Conservation (phyloP, 2,888 invertebrate genomes). For the Epinotia brunnichana region DNA sequence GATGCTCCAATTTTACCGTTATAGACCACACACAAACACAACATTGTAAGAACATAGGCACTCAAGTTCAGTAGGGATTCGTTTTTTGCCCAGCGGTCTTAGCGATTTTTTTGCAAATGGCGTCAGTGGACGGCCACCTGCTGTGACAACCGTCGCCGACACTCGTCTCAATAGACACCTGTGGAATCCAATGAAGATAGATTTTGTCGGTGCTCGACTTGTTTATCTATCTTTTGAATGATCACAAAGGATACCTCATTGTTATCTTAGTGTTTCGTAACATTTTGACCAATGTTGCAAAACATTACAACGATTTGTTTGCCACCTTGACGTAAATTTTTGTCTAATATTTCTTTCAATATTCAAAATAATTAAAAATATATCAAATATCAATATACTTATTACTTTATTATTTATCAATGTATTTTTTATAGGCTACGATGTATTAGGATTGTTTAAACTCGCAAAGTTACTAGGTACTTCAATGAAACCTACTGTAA, state of each 20-base stretch:
- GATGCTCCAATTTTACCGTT: background rate
- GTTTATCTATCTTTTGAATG: slow-evolving; percentile 12
- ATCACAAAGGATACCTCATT: background rate
- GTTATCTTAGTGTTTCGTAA: slow-evolving; percentile 10
- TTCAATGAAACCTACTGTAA: background rate
- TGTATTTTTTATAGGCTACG: background rate
- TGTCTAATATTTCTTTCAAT: background rate
- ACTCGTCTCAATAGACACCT: slow-evolving; percentile 35
- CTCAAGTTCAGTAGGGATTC: slow-evolving; percentile 1
- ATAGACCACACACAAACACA: slow-evolving; percentile 32
- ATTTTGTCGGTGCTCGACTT: slow-evolving; percentile 19
- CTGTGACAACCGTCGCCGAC: slow-evolving; percentile 18
- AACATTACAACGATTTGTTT: background rate
- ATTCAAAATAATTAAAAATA: background rate
- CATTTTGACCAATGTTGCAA: background rate
- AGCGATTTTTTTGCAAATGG: slow-evolving; percentile 29
- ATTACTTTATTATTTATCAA: no score
- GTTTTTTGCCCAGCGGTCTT: slow-evolving; percentile 23
- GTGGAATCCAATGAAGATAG: slow-evolving; percentile 16
- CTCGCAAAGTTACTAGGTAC: background rate
- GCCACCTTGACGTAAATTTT: background rate
- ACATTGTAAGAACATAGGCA: slow-evolving; percentile 8
- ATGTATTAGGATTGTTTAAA: background rate
- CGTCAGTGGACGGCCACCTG: slow-evolving; percentile 33
- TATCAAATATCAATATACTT: no score